phyloP scores from a whole-genome alignment of 1,140 invertebrate genomes.

The Camponotus vicinus region DNA sequence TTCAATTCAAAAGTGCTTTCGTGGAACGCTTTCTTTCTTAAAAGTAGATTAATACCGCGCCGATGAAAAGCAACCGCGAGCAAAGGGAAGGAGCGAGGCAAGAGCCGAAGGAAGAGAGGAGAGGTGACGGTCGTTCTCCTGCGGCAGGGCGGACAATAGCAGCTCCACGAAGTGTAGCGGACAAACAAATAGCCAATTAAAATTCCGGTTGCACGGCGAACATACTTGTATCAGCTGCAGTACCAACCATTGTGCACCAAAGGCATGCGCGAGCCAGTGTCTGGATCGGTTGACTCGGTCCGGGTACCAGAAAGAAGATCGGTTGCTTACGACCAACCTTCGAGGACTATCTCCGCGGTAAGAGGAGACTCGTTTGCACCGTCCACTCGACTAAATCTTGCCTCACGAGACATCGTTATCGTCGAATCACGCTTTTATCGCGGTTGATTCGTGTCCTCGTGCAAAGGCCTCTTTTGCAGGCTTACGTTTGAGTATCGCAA shows the following conservation, averaged over 20 bases:
- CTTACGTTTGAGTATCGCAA: background rate
- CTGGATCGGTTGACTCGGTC: slow-evolving; percentile 70
- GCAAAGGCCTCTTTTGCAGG: background rate
- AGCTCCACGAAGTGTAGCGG: slow-evolving; percentile 81
- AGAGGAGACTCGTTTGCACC: slow-evolving; percentile 72
- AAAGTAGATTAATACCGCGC: slow-evolving; percentile 67
- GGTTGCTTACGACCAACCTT: slow-evolving; percentile 73
- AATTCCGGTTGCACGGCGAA: slow-evolving; percentile 83
- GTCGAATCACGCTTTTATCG: slow-evolving; percentile 69
- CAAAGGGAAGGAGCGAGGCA: slow-evolving; percentile 8
- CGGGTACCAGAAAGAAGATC: slow-evolving; percentile 70
- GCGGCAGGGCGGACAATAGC: slow-evolving; percentile 79
- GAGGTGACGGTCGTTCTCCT: slow-evolving; percentile 74
- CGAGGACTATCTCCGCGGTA: slow-evolving; percentile 67
- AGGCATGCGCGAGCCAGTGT: slow-evolving; percentile 78
- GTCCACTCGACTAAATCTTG: slow-evolving; percentile 64
- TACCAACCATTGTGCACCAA: slow-evolving; percentile 80
- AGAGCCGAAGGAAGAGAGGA: slow-evolving; percentile 38
- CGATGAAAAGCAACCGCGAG: slow-evolving; percentile 76
- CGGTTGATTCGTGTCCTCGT: slow-evolving; percentile 53
- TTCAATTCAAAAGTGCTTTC: background rate
- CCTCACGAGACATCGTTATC: slow-evolving; percentile 72
- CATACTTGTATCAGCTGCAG: slow-evolving; percentile 84
- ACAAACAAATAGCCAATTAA: slow-evolving; percentile 85
- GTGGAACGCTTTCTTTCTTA: slow-evolving; percentile 34